Conservation (phyloP, 2,113 vertebrate species). For the Xyliphius kryptos region DNA sequence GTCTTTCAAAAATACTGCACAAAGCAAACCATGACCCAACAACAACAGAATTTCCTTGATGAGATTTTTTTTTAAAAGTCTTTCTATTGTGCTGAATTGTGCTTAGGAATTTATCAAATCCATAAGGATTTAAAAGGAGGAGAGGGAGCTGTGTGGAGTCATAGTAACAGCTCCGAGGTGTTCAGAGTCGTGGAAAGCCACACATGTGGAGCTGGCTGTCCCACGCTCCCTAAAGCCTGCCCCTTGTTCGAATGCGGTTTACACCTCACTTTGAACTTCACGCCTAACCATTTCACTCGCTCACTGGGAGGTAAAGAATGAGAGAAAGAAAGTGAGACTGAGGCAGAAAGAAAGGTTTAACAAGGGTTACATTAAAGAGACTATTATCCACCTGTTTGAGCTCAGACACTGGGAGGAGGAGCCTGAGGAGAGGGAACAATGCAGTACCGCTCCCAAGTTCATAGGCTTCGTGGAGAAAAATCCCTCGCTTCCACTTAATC, state of each 20-base stretch:
- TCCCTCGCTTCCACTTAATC: slow-evolving; percentile 2
- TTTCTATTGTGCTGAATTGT: no score
- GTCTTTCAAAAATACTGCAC: no score
- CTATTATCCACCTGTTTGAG: slow-evolving; percentile 59
- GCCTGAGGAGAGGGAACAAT: slow-evolving; percentile 18
- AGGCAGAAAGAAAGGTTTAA: slow-evolving; percentile 53
- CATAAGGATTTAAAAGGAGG: no score
- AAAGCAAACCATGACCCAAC: no score
- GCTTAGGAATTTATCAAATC: no score
- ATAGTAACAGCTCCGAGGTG: neutral
- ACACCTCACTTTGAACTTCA: slow-evolving; percentile 50
- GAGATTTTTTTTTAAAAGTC: no score
- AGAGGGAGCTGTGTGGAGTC: slow-evolving; percentile 1
- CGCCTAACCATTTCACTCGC: slow-evolving; percentile 56
- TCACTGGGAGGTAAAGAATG: slow-evolving; percentile 48
- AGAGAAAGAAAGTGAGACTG: slow-evolving; percentile 31
- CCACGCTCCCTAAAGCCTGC: slow-evolving; percentile 56
- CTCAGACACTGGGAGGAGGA: slow-evolving; percentile 50
- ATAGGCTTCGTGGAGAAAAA: slow-evolving; percentile 8
- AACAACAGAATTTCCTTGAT: no score
- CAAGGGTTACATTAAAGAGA: slow-evolving; percentile 67
- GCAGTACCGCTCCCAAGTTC: neutral
- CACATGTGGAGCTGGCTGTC: slow-evolving; percentile 50
- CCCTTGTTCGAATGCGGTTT: slow-evolving; percentile 56
- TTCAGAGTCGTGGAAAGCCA: slow-evolving; percentile 36